These are phyloP conservation scores for Micropterix aruncella DNA, from an alignment of 2,888 invertebrate genomes.

Conservation along the genomic window DNA sequence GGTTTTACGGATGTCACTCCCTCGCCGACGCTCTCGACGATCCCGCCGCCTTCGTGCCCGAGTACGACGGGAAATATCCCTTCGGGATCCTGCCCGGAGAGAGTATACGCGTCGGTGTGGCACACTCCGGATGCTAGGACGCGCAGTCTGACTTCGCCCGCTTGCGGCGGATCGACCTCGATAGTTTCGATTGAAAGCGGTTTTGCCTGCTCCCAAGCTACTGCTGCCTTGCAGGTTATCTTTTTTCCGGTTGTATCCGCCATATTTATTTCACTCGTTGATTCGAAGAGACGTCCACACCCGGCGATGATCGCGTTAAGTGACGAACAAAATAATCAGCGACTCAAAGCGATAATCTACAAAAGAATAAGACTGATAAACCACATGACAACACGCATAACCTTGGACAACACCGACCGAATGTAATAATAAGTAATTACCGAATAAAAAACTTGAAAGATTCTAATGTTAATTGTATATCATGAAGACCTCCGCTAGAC, in stretches of 20 bases:
- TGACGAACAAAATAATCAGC: too few relatives aligned
- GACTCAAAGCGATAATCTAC: too few relatives aligned
- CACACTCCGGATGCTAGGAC: conserved; percentile 72
- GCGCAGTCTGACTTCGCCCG: conserved; percentile 80
- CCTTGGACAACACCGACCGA: too few relatives aligned
- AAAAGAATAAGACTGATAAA: too few relatives aligned
- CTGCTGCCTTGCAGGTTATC: conserved; percentile 88
- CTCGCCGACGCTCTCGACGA: conserved; percentile 94
- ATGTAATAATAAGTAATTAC: too few relatives aligned
- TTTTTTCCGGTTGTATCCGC: conserved; percentile 38
- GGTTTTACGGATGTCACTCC: conserved; percentile 75
- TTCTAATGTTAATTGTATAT: too few relatives aligned
- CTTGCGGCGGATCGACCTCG: conserved; percentile 87
- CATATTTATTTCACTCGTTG: conserved; percentile 4
- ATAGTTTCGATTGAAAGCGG: conserved; percentile 82
- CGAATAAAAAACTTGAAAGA: too few relatives aligned
- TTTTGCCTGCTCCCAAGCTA: conserved; percentile 90
- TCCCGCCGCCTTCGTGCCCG: conserved; percentile 93
- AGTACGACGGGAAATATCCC: conserved; percentile 84
- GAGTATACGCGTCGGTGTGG: conserved; percentile 86
- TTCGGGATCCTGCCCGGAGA: conserved; percentile 80
- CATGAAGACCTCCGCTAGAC: too few relatives aligned
- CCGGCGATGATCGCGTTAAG: too few relatives aligned
- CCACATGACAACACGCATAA: too few relatives aligned
- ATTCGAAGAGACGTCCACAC: too few relatives aligned